phyloP scores from a whole-genome alignment of 2,113 vertebrate genomes.

The Dicrurus megarhynchus region DNA sequence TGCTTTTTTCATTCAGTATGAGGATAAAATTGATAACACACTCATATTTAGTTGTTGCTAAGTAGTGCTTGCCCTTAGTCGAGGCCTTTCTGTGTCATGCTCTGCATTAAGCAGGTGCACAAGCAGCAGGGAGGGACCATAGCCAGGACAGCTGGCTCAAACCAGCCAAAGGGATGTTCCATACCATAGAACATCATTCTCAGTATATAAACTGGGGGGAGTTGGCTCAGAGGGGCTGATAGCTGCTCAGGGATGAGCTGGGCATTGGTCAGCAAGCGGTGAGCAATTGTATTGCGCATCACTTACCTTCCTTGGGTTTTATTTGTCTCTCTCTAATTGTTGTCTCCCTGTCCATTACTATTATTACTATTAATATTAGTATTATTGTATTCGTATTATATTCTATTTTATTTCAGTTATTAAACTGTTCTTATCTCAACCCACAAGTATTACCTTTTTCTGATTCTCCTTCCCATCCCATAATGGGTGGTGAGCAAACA shows the following conservation, averaged over 20 bases:
- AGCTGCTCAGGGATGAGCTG: neutral
- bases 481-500: accelerated
- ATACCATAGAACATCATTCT: neutral
- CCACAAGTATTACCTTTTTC: neutral
- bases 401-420: neutral
- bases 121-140: neutral
- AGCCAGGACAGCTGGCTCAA: neutral
- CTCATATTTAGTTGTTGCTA: neutral
- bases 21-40: neutral
- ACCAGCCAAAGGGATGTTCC: neutral
- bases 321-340: neutral
- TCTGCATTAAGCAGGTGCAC: neutral
- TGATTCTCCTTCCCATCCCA: neutral
- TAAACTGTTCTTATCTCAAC: neutral
- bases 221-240: neutral
- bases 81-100: neutral
- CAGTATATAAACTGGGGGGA: neutral
- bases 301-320: neutral
- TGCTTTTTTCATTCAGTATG: neutral
- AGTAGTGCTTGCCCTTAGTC: neutral
- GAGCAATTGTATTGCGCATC: neutral
- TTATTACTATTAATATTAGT: neutral
- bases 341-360: neutral
- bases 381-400: neutral
- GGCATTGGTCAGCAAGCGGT: neutral